Conservation (phyloP, 2,113 vertebrate species). For the Callospermophilus lateralis region DNA sequence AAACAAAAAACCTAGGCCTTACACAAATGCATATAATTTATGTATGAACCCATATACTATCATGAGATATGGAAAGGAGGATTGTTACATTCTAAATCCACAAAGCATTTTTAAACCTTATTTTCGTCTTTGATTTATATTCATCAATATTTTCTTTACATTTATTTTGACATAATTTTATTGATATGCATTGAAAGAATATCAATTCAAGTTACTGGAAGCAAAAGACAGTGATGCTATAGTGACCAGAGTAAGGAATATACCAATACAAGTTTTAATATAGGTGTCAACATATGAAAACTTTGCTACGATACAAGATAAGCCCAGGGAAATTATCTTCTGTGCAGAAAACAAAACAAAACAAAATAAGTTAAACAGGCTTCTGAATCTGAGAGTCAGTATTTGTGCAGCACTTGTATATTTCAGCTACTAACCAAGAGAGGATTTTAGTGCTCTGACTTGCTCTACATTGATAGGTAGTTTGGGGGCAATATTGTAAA, state of each 20-base stretch:
- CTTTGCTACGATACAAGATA: background rate
- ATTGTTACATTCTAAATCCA: background rate
- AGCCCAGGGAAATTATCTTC: background rate
- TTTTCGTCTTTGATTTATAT: background rate
- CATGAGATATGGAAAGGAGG: background rate
- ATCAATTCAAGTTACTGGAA: background rate
- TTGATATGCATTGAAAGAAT: background rate
- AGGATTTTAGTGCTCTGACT: fast-evolving
- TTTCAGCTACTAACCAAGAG: background rate
- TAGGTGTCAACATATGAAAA: background rate
- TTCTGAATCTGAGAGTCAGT: background rate
- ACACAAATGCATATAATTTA: background rate
- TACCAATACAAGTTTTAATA: background rate
- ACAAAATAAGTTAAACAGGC: background rate
- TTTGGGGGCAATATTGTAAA: no score
- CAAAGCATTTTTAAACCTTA: background rate
- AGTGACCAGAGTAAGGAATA: background rate
- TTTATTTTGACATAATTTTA: background rate
- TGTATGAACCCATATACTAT: background rate
- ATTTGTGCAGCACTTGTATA: background rate
- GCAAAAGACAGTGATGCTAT: background rate
- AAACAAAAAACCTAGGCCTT: background rate
- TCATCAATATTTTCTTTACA: background rate
- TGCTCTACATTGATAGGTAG: background rate
- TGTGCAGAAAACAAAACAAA: background rate